Evolutionary conservation across 2,888 invertebrate species (phyloP), one percentile per base, ranked within the genome.

Genomic region (Lamellibrachia satsuma): DNA sequence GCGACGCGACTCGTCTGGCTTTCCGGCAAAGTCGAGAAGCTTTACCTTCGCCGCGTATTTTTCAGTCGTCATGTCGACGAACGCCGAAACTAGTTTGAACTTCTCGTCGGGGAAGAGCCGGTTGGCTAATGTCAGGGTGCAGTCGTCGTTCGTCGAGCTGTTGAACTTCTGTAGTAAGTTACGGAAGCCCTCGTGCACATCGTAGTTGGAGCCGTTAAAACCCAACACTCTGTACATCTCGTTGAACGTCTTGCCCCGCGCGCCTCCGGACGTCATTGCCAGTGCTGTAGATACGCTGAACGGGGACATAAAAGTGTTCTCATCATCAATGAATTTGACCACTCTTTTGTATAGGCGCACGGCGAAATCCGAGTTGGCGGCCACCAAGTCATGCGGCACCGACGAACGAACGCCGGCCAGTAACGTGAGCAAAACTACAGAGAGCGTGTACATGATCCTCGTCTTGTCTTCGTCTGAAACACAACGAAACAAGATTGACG

Each of bases 1-100:
- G n/a, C 75, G 7, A 91, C 95, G 93, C 22, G 97, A 95, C 0
- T 97, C 97, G 1, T 95, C 95, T 0, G 95, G 55, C 60, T 95
- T 94, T 9, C 92, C 92, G 3, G 75, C 93, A 94, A 95, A 96
- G 75, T 75, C 75, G 15, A 75, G 22, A 75, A n/a, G n/a, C 75
- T 22, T 75, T n/a, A n/a, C 22, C 75, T 6, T 15, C 4, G 22
- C 22, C 22, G 22, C 22, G 75, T 75, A 75, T 22, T 75, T 22
- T 6, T 75, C 75, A 11, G 22, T 22, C 22, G 75, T n/a, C 75
- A 75, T 6, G 15, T 75, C n/a, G 75, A 75, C 75, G 22, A 75
- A 75, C 75, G 2, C 75, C 75, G 75, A 75, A 15, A 11, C 22
- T n/a, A 75, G 11, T 75, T 3, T 75, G 75, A 75, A 75, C 75